Evolutionary conservation across 2,888 invertebrate genomes (phyloP), one percentile per base, ranked within the genome.

Genomic region (Cephus pygmeus): DNA sequence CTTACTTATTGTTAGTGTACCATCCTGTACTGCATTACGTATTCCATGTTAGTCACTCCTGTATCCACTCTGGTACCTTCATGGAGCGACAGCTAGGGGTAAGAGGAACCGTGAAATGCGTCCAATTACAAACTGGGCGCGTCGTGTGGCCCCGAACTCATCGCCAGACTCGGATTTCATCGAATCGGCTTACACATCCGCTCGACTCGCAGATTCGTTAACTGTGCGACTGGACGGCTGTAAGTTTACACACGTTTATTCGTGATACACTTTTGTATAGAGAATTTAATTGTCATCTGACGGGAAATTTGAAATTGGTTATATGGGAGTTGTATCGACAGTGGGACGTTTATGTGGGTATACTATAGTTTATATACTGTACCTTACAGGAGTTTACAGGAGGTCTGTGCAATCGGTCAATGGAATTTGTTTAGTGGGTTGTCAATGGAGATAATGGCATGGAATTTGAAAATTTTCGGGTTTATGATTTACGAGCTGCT

Each of bases 41-140:
- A 56, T 56, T 6, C 6, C 40, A 9, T 56, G 40, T 56, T 56
- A 23, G 23, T 56, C 40, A 33, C 71, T 71, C 31, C 15, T 71
- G 71, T 15, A 31, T 15, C 12, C 71, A 4, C 33, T 71, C 71
- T 71, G 12, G 71, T 3, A 69, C 40, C 56, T 56, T 15, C 56
- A 23, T 6, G 56, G 56, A 56, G 23, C 9, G 23, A 56, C 23
- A 78, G 80, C 75, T 80, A 81, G 80, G 80, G 81, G 82, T 83
- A 83, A 82, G 83, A 85, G 83, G 83, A 76, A 87, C 84, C 87
- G 84, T 82, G 85, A 83, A 83, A 80, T 80, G 81, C 87, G 85
- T 85, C 85, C 88, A 83, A 88, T 88, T 86, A 85, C 83, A 79
- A 79, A 77, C 77, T 76, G 76, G 77, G 79, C 79, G 83, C 77